Evolutionary conservation across 2,797 vertebrate species (phyloP).

Genomic region (Lates japonicus): DNA sequence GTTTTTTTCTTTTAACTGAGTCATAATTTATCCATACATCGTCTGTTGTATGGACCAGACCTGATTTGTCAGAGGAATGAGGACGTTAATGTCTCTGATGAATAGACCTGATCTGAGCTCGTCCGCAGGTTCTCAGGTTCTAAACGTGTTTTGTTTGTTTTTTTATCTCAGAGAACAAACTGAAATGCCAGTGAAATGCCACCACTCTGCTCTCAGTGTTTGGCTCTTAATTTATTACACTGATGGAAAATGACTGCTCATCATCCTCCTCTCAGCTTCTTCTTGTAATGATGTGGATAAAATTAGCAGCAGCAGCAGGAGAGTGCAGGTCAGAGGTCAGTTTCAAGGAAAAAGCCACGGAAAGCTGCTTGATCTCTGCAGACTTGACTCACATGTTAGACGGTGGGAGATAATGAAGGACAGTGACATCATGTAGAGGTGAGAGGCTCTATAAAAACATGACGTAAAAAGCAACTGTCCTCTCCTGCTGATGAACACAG

Average conservation of each 20-base stretch:
- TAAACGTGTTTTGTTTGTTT: slow-evolving; percentile 1
- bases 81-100: slow-evolving; percentile 20
- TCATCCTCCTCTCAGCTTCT: neutral
- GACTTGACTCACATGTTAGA: neutral
- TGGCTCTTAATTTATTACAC: neutral
- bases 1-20: neutral
- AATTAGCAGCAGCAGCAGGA: slow-evolving; percentile 4
- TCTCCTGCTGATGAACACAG: no score
- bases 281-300: slow-evolving; percentile 30
- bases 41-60: neutral
- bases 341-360: slow-evolving; percentile 23
- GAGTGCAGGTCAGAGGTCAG: slow-evolving; percentile 6
- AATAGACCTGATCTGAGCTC: slow-evolving; percentile 24
- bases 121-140: slow-evolving; percentile 23
- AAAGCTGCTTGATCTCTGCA: neutral
- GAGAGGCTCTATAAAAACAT: no score
- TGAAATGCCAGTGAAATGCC: slow-evolving; percentile 57
- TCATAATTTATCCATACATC: neutral
- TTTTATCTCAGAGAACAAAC: neutral
- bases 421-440: slow-evolving; percentile 6
- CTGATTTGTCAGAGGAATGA: neutral
- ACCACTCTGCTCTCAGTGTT: slow-evolving; percentile 16
- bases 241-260: neutral
- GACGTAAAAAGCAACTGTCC: no score
- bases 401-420: neutral